A percentile compares a stretch with the other conserved stretches of the same genome.
Conservation (phyloP, 2,888 invertebrate species). For the Bombyx huttoni region DNA sequence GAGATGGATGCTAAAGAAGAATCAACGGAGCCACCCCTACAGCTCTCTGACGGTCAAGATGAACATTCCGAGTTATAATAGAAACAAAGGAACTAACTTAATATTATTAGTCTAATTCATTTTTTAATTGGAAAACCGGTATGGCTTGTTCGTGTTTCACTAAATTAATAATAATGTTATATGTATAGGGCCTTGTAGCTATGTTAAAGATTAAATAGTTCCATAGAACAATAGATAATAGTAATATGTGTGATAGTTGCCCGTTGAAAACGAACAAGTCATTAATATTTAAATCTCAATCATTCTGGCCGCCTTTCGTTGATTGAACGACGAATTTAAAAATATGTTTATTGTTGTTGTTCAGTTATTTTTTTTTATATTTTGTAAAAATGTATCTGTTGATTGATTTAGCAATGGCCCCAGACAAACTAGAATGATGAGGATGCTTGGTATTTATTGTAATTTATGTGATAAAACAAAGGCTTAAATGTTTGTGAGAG, state of each 20-base stretch:
- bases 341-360: conserved; percentile 21
- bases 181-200: not conserved
- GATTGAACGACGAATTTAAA: conserved; percentile 24
- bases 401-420: conserved; percentile 31
- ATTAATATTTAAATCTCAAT: conserved; percentile 39
- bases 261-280: conserved; percentile 38
- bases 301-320: conserved; percentile 26
- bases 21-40: conserved; percentile 31
- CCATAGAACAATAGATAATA: conserved; percentile 4
- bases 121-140: conserved; percentile 38
- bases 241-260: conserved; percentile 6
- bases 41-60: conserved; percentile 33
- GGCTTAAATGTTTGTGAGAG: conserved; percentile 44
- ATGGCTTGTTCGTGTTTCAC: conserved; percentile 51
- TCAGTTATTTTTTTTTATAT: conserved; percentile 18
- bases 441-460: conserved; percentile 38
- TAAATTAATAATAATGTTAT: not conserved
- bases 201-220: not conserved
- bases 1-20: conserved; percentile 14
- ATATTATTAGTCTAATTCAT: conserved; percentile 59
- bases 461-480: conserved; percentile 56
- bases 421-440: conserved; percentile 30
- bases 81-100: conserved; percentile 32
- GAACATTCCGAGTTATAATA: conserved; percentile 71
- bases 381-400: conserved; percentile 17